Percentiles rank a stretch among this genome's conserved stretches.
These are phyloP conservation scores for Ligdia adustata DNA, from an alignment of 2,888 invertebrate species.

Conservation along the genomic window DNA sequence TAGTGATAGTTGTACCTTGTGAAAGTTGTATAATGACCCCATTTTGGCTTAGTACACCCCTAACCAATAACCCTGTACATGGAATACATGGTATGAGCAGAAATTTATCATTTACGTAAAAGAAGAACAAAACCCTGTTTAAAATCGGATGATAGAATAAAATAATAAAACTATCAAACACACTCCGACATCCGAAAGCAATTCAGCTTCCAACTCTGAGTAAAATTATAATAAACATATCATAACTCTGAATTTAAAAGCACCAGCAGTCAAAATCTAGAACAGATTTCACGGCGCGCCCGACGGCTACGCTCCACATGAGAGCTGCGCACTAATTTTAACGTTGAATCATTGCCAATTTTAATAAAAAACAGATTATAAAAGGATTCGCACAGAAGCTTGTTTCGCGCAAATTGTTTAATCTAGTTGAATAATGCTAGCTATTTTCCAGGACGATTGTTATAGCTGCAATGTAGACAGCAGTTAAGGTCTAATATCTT, in stretches of 20 bases:
- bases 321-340: slow-evolving; percentile 1
- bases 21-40: too few relatives aligned
- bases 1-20: too few relatives aligned
- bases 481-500: slow-evolving; percentile 3
- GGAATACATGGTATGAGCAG: too few relatives aligned
- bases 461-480: slow-evolving; percentile 9
- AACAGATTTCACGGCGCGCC: neutral
- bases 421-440: slow-evolving; percentile 6
- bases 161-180: too few relatives aligned
- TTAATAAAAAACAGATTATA: neutral
- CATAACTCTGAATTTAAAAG: neutral
- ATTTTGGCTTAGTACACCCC: too few relatives aligned
- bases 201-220: neutral
- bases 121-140: too few relatives aligned
- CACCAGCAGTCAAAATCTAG: neutral
- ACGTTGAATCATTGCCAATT: slow-evolving; percentile 3
- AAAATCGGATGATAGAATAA: too few relatives aligned
- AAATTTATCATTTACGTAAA: too few relatives aligned
- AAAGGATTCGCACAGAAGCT: slow-evolving; percentile 2
- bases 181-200: neutral
- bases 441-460: slow-evolving; percentile 3
- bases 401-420: slow-evolving; percentile 1
- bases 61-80: too few relatives aligned
- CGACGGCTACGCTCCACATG: too few relatives aligned
- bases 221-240: neutral